Base-by-base conservation (phyloP, 2,888 invertebrate species). In the Zonitis immaculata region DNA sequence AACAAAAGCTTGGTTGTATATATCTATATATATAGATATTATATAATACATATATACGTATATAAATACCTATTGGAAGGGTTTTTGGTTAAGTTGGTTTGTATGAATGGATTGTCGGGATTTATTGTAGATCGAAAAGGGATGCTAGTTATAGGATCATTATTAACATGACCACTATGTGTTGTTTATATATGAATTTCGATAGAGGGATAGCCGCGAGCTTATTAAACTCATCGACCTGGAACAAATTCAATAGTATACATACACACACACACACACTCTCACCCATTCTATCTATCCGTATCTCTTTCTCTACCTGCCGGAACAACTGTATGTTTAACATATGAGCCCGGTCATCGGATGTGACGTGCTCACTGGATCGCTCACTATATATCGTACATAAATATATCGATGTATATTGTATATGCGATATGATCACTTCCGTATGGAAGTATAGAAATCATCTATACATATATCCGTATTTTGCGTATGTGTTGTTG, bases 311-410 rank as follows among this genome's bases (percentile, higher is more conserved):
- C 58, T 44, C 49, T 59, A 60, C 61, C 59, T 63, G 63, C 57
- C 59, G 60, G 59, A 61, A 61, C 59, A 51, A 50, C 56, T 52
- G 49, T 51, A 56, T 45, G 53, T 58, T 28, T 57, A 57, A 63
- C 64, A 57, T 62, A 66, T 62, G 60, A 60, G 53, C 56, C 48
- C 60, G 63, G 65, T 62, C 66, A 66, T 66, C 62, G 63, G 60
- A 64, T 66, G 59, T 66, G 69, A 69, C 67, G 64, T 66, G 65
- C 59, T 63, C 69, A 65, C 59, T 68, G 68, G 65, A 67, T 69
- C 67, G 66, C 62, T 60, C 58, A 55, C 52, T 53, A 22, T 22
- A 22, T 22, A n/a, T n/a, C n/a, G n/a, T n/a, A n/a, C n/a, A n/a
- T n/a, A n/a, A n/a, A n/a, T n/a, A n/a, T n/a, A n/a, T n/a, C n/a